Base-by-base conservation (phyloP, 2,888 invertebrate genomes). In the Amaurobius ferox region DNA sequence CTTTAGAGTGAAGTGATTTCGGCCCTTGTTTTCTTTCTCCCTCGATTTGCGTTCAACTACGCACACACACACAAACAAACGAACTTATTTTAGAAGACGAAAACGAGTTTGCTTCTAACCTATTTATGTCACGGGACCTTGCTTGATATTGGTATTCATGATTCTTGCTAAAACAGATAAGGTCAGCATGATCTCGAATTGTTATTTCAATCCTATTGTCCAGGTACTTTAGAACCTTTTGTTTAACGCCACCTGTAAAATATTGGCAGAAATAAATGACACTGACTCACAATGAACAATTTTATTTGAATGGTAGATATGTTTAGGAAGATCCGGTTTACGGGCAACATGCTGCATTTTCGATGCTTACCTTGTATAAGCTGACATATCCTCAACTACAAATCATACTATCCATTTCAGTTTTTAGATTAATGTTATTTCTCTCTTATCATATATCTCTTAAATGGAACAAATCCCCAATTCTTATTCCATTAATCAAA, bases 111-210 rank as follows among this genome's bases (percentile, higher is more conserved):
- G 26, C 64, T 73, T 30, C 76, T 83, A 83, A 83, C 83, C 83
- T 71, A 83, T 83, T 77, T 83, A 72, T 61, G 83, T 83, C 74
- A 83, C 64, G 68, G 44, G 48, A 72, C 79, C 80, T 68, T 80
- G 74, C 23, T 74, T 68, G 71, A 71, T 71, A 70, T 76, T 74
- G 68, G 76, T 71, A 83, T 83, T 76, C 77, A 76, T 44, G 64
- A 64, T 19, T 16, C 28, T 70, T 30, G 76, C 74, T 71, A 70
- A 77, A 67, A 71, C 64, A 76, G 71, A 61, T 83, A 67, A 83
- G 83, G 83, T 83, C 76, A 62, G 70, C 48, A 35, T 29, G 67
- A 67, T 35, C 35, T 67, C 35, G 23, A 35, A 35, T 67, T 67
- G 19, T 67, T 67, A n/a, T 32, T 28, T 19, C 62, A 26, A 39